Percentiles rank a stretch among this genome's conserved stretches.
Evolutionary conservation across 2,113 vertebrate species (phyloP).

Genomic region (Ictalurus furcatus): DNA sequence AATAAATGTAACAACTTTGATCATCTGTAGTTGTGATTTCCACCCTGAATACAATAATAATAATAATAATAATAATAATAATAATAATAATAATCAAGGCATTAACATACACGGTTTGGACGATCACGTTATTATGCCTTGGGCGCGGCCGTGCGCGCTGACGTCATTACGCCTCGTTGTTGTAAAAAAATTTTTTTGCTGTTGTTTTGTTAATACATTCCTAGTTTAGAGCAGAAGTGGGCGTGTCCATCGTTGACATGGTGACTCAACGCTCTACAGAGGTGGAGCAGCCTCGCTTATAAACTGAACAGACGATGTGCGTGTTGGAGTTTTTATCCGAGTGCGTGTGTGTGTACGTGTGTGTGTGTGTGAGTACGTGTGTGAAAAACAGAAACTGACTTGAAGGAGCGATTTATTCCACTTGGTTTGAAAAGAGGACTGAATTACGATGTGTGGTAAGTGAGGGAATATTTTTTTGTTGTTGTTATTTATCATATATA

Average conservation of each 20-base stretch:
- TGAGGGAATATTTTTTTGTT: background rate
- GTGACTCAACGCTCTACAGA: too few species aligned
- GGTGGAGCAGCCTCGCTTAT: too few species aligned
- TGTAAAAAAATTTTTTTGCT: background rate
- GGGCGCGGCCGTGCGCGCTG: background rate
- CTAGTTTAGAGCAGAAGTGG: background rate
- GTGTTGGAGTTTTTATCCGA: background rate
- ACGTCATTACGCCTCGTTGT: background rate
- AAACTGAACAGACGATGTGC: background rate
- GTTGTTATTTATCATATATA: background rate
- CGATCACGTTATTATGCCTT: background rate
- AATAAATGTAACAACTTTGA: too few species aligned
- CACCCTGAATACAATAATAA: too few species aligned
- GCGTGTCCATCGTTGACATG: constrained; percentile 4
- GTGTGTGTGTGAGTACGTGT: constrained; percentile 1
- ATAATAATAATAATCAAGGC: background rate
- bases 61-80: too few species aligned
- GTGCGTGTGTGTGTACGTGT: background rate
- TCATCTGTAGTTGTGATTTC: too few species aligned
- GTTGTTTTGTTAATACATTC: background rate
- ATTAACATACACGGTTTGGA: too few species aligned
- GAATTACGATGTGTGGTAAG: constrained; percentile 53
- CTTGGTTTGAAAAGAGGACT: constrained; percentile 14
- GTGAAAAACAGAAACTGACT: background rate
- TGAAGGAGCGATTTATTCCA: background rate